Percentiles rank a stretch among this genome's conserved stretches.
Evolutionary conservation across 2,888 invertebrate species (phyloP).

Genomic region (Drosophila pseudotalamancana): DNA sequence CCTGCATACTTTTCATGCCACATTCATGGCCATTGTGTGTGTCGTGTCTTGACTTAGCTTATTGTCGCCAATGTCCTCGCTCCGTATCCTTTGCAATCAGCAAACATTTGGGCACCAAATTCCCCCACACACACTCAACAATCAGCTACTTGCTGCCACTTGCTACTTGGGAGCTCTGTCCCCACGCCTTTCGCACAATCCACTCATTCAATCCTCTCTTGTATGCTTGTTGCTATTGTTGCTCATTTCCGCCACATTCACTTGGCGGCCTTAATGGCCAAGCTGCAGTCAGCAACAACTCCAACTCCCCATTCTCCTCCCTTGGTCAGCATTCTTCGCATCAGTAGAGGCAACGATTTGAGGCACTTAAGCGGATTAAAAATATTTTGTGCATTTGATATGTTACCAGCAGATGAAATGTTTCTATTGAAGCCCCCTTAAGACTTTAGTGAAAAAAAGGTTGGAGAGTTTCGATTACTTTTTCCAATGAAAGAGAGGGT

Average conservation of each 20-base stretch:
- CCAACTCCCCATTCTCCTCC: not conserved
- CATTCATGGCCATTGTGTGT: constrained; percentile 27
- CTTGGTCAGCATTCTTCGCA: not conserved
- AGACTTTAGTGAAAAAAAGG: not conserved
- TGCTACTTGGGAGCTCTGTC: constrained; percentile 1
- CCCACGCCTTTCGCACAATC: not conserved
- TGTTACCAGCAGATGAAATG: constrained; percentile 61
- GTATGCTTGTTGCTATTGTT: constrained; percentile 71
- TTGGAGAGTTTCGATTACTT: constrained; percentile 47
- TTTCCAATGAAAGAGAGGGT: constrained; percentile 6
- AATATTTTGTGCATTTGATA: constrained; percentile 79
- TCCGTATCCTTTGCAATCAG: constrained; percentile 78
- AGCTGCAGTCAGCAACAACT: constrained; percentile 42
- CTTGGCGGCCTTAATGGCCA: constrained; percentile 77
- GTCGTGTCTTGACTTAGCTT: constrained; percentile 58
- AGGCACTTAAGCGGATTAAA: constrained; percentile 81
- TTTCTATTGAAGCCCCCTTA: constrained; percentile 36
- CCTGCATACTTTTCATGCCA: constrained; percentile 62
- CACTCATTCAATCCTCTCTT: constrained; percentile 15
- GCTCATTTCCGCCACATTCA: constrained; percentile 79
- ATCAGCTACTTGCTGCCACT: constrained; percentile 58
- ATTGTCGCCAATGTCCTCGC: constrained; percentile 70
- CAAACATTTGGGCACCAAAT: constrained; percentile 80
- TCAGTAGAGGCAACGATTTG: constrained; percentile 24
- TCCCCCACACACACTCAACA: constrained; percentile 65